phyloP scores from a whole-genome alignment of 35 echinoderm and acorn worm species.

The Anneissia japonica region DNA sequence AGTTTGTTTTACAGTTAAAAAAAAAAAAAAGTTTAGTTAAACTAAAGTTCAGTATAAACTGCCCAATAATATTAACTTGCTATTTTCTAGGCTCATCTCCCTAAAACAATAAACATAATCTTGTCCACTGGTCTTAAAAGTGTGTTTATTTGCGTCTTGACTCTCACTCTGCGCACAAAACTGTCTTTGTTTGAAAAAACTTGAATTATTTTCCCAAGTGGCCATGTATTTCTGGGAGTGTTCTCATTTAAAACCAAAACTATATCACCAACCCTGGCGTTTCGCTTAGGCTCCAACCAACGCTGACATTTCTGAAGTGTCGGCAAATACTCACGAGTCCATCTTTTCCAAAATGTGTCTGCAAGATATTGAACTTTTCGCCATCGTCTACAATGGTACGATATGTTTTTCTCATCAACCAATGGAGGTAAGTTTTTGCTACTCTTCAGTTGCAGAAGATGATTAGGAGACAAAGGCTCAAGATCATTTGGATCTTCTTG shows the following conservation, averaged over 20 bases:
- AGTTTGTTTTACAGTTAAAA: too few species aligned
- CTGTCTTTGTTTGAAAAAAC: conserved; percentile 50
- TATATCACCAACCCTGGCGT: conserved; percentile 35
- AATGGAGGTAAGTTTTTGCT: not conserved
- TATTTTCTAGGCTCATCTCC: not conserved
- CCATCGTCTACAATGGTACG: not conserved
- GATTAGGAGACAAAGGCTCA: not conserved
- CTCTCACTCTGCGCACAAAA: conserved; percentile 40
- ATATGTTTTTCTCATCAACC: not conserved
- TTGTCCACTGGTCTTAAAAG: conserved; percentile 49
- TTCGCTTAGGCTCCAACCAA: conserved; percentile 30
- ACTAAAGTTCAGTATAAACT: too few species aligned
- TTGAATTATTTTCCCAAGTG: conserved; percentile 28
- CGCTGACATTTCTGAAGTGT: conserved; percentile 44
- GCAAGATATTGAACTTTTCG: conserved; percentile 42
- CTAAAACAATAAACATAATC: conserved; percentile 46
- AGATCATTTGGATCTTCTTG: not conserved
- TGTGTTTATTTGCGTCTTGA: conserved; percentile 15
- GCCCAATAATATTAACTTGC: too few species aligned
- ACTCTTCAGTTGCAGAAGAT: not conserved
- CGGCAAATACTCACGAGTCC: conserved; percentile 56
- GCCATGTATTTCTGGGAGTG: conserved; percentile 28
- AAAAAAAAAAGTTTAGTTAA: too few species aligned
- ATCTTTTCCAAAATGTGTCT: conserved; percentile 51
- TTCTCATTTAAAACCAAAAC: conserved; percentile 50